Conservation (phyloP, 2,888 invertebrate species). For the Amaurobius ferox region DNA sequence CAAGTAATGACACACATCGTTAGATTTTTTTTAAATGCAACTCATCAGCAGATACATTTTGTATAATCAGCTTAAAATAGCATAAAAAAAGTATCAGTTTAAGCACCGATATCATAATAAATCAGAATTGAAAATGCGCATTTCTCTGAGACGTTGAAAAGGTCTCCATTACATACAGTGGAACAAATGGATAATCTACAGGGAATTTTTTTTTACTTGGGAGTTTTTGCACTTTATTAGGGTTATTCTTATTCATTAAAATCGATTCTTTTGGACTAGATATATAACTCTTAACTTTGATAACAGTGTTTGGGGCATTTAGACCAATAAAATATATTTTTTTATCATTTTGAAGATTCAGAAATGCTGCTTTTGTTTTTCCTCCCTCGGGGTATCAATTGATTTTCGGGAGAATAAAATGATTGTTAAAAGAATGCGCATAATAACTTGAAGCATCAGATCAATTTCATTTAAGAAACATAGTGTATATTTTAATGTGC, state of each 20-base stretch:
- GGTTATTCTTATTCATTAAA: slow-evolving; percentile 11
- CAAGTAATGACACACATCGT: slow-evolving; percentile 3
- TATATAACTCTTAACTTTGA: slow-evolving; percentile 10
- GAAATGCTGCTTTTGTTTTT: neutral
- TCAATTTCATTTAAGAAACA: neutral
- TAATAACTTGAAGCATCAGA: neutral
- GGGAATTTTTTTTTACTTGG: neutral
- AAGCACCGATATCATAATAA: slow-evolving; percentile 16
- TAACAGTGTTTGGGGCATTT: slow-evolving; percentile 15
- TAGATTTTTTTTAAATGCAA: neutral
- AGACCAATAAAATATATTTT: neutral
- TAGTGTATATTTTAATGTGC: too few species aligned
- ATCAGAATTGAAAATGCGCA: slow-evolving; percentile 6
- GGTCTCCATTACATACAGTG: neutral
- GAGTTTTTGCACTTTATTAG: slow-evolving; percentile 11
- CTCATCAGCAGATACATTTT: slow-evolving; percentile 3
- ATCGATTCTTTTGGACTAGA: neutral
- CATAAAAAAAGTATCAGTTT: slow-evolving; percentile 6
- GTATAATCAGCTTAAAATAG: slow-evolving; percentile 11
- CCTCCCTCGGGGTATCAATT: neutral
- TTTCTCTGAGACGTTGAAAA: too few species aligned
- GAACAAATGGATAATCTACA: slow-evolving; percentile 4
- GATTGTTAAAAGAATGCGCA: neutral
- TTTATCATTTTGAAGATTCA: neutral
- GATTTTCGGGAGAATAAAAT: neutral